Base-by-base conservation (phyloP, 1,140 invertebrate genomes). In the Cyphomyrmex costatus region DNA sequence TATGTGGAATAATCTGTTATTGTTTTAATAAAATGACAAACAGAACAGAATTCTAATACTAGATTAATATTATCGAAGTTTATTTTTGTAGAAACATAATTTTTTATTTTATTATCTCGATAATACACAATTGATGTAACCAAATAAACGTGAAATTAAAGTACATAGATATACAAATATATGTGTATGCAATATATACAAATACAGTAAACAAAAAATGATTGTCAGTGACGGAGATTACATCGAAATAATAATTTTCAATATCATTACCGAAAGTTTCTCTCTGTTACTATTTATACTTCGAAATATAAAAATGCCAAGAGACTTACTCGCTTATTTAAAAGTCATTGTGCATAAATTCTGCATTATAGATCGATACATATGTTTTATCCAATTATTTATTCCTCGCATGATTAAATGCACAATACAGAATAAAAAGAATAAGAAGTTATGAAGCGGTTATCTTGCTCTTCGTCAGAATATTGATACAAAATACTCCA, bases 271-370 rank as follows among this genome's bases (percentile, higher is more conserved):
- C n/a, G n/a, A n/a, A n/a, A n/a, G n/a, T n/a, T n/a, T n/a, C n/a
- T n/a, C n/a, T n/a, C n/a, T n/a, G n/a, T n/a, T n/a, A n/a, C n/a
- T n/a, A n/a, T n/a, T n/a, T 61, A 71, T 46, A 30, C 2, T 19
- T 27, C 1, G 42, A 42, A 60, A 21, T 61, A 16, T 10, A 30
- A 36, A 27, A 58, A 30, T 46, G 14, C 30, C n/a, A 21, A 16
- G 30, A 27, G 10, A 80, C 33, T 68, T 51, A 80, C 77, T 24
- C 3, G n/a, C n/a, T 80, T 42, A 80, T 42, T 80, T 53, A 36
- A 80, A 56, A 6, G 27, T 36, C 8, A 6, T 19, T 24, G 46
- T 10, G 16, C 1, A 33, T 12, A 21, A 66, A 19, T 56, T 68
- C n/a, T 19, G 16, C 46, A 80, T 6, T 3, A n/a, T 30, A 21